A percentile compares a stretch with the other conserved stretches of the same genome.
Conservation (phyloP, 1,140 invertebrate species). For the Zaprionus kolodkinae region DNA sequence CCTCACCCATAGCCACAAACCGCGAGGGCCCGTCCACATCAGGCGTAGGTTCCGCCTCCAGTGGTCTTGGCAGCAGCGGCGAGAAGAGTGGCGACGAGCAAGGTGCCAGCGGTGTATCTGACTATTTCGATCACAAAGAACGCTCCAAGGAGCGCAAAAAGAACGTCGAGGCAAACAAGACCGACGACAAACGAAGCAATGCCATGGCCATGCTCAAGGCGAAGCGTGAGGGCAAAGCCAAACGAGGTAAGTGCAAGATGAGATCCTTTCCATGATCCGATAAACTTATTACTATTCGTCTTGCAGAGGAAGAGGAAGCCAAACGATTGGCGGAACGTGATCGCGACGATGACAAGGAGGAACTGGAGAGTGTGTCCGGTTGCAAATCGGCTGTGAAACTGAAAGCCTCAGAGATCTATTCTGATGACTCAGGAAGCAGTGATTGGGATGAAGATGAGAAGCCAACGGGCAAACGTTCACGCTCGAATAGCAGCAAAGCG, state of each 20-base stretch:
- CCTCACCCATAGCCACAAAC: constrained; percentile 36
- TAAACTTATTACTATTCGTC: background rate
- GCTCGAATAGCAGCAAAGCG: constrained; percentile 85
- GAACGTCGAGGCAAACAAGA: constrained; percentile 94
- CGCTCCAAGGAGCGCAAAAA: constrained; percentile 93
- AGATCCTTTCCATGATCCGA: too few relatives aligned
- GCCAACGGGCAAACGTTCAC: constrained; percentile 82
- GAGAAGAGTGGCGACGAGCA: constrained; percentile 47
- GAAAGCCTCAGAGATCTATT: constrained; percentile 97
- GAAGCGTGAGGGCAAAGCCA: constrained; percentile 90
- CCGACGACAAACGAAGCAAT: constrained; percentile 94
- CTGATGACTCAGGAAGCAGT: constrained; percentile 95
- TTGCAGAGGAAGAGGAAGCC: constrained; percentile 85
- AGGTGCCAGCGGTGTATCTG: constrained; percentile 43
- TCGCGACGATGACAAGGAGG: constrained; percentile 89
- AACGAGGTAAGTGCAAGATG: constrained; percentile 82
- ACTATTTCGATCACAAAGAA: constrained; percentile 84
- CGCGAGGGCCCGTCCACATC: constrained; percentile 59
- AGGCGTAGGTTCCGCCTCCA: background rate
- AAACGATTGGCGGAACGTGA: constrained; percentile 85
- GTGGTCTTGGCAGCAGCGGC: constrained; percentile 25
- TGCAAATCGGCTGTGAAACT: constrained; percentile 87
- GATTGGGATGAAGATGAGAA: constrained; percentile 84
- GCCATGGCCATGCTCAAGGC: constrained; percentile 96
- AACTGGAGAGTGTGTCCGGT: constrained; percentile 84